These are phyloP conservation scores for Micrastur ruficollis DNA, from an alignment of 2,797 vertebrate species.

Conservation along the genomic window DNA sequence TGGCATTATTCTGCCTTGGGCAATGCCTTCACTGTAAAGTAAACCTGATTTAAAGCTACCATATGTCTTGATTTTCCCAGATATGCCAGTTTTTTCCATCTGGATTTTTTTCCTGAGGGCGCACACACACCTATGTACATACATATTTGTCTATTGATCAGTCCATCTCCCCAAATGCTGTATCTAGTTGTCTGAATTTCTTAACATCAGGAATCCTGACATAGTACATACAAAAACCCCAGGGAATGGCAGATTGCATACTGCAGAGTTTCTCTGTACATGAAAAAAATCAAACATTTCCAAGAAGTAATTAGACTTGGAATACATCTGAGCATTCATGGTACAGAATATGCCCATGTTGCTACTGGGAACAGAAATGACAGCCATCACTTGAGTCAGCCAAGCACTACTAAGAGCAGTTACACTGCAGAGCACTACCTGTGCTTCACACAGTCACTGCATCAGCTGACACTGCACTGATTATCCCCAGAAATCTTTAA, in stretches of 20 bases:
- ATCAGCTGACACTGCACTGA: background rate
- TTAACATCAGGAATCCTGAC: background rate
- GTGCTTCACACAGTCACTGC: background rate
- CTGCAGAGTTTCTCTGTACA: background rate
- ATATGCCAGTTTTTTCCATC: background rate
- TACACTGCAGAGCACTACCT: background rate
- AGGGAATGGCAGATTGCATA: background rate
- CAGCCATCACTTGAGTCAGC: conserved; percentile 18
- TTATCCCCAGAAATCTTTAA: background rate
- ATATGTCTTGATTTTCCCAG: background rate
- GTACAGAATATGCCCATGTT: background rate
- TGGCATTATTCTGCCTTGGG: background rate
- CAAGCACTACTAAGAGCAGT: background rate
- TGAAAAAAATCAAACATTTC: background rate
- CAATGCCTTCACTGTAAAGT: background rate
- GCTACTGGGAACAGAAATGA: conserved; percentile 29
- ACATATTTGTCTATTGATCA: background rate
- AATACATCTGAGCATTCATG: background rate
- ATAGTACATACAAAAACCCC: background rate
- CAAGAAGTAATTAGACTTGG: background rate
- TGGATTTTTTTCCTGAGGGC: background rate
- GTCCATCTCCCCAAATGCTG: background rate
- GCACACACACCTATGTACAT: background rate
- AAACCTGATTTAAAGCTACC: conserved; percentile 1
- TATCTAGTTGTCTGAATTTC: background rate